These are phyloP conservation scores for Plusia festucae DNA, from an alignment of 2,888 invertebrate genomes.

Conservation along the genomic window DNA sequence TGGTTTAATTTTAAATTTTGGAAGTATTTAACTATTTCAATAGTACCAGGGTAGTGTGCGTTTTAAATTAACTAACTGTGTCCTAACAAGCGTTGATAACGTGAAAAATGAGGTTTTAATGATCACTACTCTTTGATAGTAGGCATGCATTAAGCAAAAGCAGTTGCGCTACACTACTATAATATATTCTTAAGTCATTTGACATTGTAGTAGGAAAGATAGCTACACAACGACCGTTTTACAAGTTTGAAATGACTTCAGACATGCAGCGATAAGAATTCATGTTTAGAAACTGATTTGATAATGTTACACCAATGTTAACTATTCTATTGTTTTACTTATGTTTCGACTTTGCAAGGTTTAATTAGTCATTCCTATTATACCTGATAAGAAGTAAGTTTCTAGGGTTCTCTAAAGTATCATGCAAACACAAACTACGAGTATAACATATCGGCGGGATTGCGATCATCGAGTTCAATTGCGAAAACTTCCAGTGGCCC, in stretches of 20 bases:
- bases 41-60: constrained; percentile 21
- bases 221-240: constrained; percentile 14
- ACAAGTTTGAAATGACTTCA: constrained; percentile 14
- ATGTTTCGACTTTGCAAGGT: constrained; percentile 11
- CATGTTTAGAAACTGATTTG: constrained; percentile 9
- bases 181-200: constrained; percentile 12
- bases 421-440: constrained; percentile 81
- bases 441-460: constrained; percentile 81
- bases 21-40: neutral
- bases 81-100: constrained; percentile 21
- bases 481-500: constrained; percentile 40
- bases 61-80: constrained; percentile 19
- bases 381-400: constrained; percentile 20
- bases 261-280: constrained; percentile 44
- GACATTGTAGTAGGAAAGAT: constrained; percentile 24
- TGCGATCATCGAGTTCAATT: constrained; percentile 86
- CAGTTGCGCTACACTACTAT: constrained; percentile 63
- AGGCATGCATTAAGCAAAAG: constrained; percentile 76
- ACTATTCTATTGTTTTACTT: constrained; percentile 22
- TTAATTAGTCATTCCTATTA: constrained; percentile 10
- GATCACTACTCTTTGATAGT: constrained; percentile 48
- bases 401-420: constrained; percentile 65
- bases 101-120: constrained; percentile 39
- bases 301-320: constrained; percentile 20
- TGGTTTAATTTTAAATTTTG: neutral